Conservation (phyloP, 1,140 invertebrate genomes). For the Drosophila suzukii region DNA sequence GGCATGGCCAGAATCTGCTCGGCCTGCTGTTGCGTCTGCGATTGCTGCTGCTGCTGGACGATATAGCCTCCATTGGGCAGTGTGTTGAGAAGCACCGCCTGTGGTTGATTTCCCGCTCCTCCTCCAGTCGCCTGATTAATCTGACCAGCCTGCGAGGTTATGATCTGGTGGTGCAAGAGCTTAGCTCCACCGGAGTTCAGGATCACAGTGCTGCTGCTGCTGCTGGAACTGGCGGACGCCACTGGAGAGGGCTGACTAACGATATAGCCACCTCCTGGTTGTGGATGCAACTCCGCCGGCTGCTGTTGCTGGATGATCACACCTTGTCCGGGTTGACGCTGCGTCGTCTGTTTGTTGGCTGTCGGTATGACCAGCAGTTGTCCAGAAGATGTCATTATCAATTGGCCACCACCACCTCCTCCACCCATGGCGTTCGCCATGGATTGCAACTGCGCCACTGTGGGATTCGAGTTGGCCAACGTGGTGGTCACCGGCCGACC, state of each 20-base stretch:
- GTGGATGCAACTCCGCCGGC: constrained; percentile 47
- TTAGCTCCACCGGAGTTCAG: constrained; percentile 66
- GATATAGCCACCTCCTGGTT: constrained; percentile 67
- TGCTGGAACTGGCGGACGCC: constrained; percentile 8
- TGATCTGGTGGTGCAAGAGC: constrained; percentile 84
- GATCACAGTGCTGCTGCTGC: constrained; percentile 56
- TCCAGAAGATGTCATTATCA: constrained; percentile 83
- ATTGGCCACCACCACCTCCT: constrained; percentile 61
- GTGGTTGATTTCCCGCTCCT: constrained; percentile 62
- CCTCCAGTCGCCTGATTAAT: constrained; percentile 82
- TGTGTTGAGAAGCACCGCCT: constrained; percentile 92
- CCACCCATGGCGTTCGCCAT: constrained; percentile 34
- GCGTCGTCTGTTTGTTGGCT: constrained; percentile 58
- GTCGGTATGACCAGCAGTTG: constrained; percentile 86
- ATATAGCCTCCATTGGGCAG: constrained; percentile 92
- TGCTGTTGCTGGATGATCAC: constrained; percentile 57
- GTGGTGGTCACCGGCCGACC: constrained; percentile 47
- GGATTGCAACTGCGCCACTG: constrained; percentile 60
- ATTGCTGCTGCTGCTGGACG: constrained; percentile 86
- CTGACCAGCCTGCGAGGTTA: constrained; percentile 60
- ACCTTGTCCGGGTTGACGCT: constrained; percentile 32
- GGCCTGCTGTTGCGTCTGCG: constrained; percentile 85
- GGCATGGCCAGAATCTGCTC: constrained; percentile 87
- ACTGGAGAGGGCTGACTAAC: constrained; percentile 63
- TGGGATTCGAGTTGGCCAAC: constrained; percentile 27